Base-by-base conservation (phyloP, 2,113 vertebrate species). In the Alaudala cheleensis region DNA sequence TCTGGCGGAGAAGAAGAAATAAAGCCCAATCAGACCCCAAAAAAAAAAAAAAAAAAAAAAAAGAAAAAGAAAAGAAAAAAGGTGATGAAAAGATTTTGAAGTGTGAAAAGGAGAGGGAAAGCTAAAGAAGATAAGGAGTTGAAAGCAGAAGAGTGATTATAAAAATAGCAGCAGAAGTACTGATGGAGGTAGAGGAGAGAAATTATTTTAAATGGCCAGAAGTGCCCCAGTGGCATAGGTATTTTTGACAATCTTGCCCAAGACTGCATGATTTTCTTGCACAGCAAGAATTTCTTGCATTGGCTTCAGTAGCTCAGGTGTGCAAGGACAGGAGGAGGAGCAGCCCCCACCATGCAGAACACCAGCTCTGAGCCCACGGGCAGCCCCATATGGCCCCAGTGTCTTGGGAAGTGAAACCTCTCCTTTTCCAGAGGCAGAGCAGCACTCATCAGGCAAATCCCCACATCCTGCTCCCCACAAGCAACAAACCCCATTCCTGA, bases 61-160 rank as follows among this genome's bases (percentile, higher is more conserved):
- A 39, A 47, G 89, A 80, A 88, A 34, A 17, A 21, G 28, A 51
- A 71, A 50, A 26, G 42, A 80, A 64, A 90, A 86, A 84, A 72
- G 2, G 34, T 12, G 78, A 97, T 97, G 94, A 97, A 97, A 98
- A 97, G 91, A 98, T 97, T 96, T 96, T 94, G 93, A 79, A 93
- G 79, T 81, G 49, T 67, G 60, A 89, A 93, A 95, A 93, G 70
- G 42, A 73, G 60, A 86, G 31, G 45, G 57, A 78, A 84, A 84
- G 54, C 56, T 90, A 83, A 93, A 76, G 67, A 93, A 65, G 97
- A 76, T 81, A 95, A 90, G 90, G 56, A 81, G 40, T 56, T 89
- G 61, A 74, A 96, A 96, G 95, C 83, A 79, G 70, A 91, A 50
- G 67, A 86, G 15, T 6, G 12, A 92, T 93, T 88, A 78, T 54